phyloP scores from a whole-genome alignment of 2,888 invertebrate species.

The Archaeoteleia sp. region DNA sequence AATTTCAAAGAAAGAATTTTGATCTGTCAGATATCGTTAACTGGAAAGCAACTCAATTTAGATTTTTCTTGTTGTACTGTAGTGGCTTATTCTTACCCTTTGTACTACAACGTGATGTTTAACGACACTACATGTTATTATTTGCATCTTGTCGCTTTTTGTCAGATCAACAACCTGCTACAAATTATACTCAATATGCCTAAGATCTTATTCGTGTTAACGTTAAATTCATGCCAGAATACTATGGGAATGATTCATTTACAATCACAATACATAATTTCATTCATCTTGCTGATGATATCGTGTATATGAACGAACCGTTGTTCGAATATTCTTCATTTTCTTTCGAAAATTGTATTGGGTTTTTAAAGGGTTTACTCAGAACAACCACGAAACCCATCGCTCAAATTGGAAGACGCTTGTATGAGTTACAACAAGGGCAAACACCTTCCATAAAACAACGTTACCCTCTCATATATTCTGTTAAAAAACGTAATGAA shows the following conservation, averaged over 20 bases:
- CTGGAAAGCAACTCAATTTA: constrained; percentile 1
- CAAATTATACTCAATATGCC: constrained; percentile 22
- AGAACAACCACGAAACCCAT: neutral
- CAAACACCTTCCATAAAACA: neutral
- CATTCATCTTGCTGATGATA: constrained; percentile 51
- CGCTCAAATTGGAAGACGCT: neutral
- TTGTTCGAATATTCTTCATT: constrained; percentile 49
- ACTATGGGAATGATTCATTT: constrained; percentile 46
- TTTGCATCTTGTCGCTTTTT: neutral
- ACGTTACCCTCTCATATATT: neutral
- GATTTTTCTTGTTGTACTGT: constrained; percentile 4
- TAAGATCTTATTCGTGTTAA: constrained; percentile 21
- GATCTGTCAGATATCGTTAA: constrained; percentile 4
- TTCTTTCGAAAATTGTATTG: constrained; percentile 52
- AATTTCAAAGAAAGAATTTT: constrained; percentile 18
- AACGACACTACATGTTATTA: neutral
- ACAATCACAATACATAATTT: constrained; percentile 45
- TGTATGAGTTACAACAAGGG: neutral
- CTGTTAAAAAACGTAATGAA: neutral
- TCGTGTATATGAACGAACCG: constrained; percentile 31
- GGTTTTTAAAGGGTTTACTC: constrained; percentile 44
- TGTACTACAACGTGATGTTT: neutral
- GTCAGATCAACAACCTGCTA: neutral
- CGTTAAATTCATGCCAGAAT: constrained; percentile 39
- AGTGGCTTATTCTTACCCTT: neutral